Evolutionary conservation across 2,888 invertebrate genomes (phyloP), one percentile per base, ranked within the genome.

Genomic region (Platycheirus albimanus): DNA sequence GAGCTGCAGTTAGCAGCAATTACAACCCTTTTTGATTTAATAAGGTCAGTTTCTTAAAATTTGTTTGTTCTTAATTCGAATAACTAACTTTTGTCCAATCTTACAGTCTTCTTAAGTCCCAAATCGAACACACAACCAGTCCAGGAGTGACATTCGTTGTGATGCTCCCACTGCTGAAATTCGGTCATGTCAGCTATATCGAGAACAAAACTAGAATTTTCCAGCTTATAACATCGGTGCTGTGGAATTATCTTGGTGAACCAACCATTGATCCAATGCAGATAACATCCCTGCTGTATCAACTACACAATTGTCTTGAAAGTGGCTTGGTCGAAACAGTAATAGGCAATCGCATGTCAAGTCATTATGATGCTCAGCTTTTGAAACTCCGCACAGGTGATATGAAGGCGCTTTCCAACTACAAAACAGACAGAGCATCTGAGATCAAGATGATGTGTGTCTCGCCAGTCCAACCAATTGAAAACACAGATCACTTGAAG

Each of bases 251-350:
- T 87, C 89, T 96, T 36, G 94, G 89, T 2, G 87, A 88, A 8
- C n/a, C 87, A 0, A 86, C 87, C 13, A 86, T 87, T 1, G 91
- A 91, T 86, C 88, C 90, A 0, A 85, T 88, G 0, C 91, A 91
- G 83, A 89, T 90, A 2, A 88, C 95, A 5, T 94, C 95, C 47
- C 89, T 97, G 15, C 91, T 97, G 1, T 94, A 96, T 87, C 95
- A 95, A 87, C 92, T 97, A 45, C 96, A 97, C 88, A 95, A 96
- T 87, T 91, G 93, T 93, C 89, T 94, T 88, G 89, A 91, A 87
- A 92, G 90, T 85, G 90, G 91, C 4, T 90, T 92, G n/a, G 95
- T 96, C 54, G 96, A 96, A 88, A 93, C 94, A 78, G 93, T 95
- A 0, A 94, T 96, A 56, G 94, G 93, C 10, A 90, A 91, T 85